Evolutionary conservation across 2,113 vertebrate species (phyloP), one percentile per base, ranked within the genome.

Genomic region (Micronycteris hirsuta): DNA sequence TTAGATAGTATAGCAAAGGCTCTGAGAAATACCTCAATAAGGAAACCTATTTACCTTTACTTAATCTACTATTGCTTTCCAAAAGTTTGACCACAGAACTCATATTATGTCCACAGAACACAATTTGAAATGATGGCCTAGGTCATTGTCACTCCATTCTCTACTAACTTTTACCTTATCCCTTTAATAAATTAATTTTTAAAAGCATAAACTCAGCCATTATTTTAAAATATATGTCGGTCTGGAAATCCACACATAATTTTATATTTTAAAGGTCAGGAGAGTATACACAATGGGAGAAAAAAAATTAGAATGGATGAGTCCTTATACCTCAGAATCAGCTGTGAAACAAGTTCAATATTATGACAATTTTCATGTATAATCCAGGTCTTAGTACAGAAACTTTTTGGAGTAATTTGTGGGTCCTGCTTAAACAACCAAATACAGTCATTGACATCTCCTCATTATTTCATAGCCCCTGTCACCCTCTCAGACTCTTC

Each of bases 401-500:
- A 54, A 43, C 5, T 31, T 68, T 38, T 49, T n/a, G 87, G 12
- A 54, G n/a, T 36, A 36, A 38, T 31, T 17, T 41, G 4, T 17
- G 7, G 14, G 3, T 11, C 31, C 19, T 54, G 7, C 36, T 78
- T 52, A 31, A 67, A 94, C 33, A 45, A 49, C 4, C 63, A 76
- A 26, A 83, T 28, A 31, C 1, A 26, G 10, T 43, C 49, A 43
- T 1, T 24, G 24, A 63, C 36, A 78, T 36, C 47, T 67, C 15
- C 31, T 76, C 43, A n/a, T 4, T 31, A 24, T 22, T 33, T 33
- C 20, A 11, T 0, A 14, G 12, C 26, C 38, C 76, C n/a, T 47
- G 47, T 19, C 31, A 2, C 2, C n/a, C 5, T 33, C 54, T 16
- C 6, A 0, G 10, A 45, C 8, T 3, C 11, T 5, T 26, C 31